Evolutionary conservation across 2,888 invertebrate species (phyloP).

Genomic region (Spatulosminthurus flaviceps): DNA sequence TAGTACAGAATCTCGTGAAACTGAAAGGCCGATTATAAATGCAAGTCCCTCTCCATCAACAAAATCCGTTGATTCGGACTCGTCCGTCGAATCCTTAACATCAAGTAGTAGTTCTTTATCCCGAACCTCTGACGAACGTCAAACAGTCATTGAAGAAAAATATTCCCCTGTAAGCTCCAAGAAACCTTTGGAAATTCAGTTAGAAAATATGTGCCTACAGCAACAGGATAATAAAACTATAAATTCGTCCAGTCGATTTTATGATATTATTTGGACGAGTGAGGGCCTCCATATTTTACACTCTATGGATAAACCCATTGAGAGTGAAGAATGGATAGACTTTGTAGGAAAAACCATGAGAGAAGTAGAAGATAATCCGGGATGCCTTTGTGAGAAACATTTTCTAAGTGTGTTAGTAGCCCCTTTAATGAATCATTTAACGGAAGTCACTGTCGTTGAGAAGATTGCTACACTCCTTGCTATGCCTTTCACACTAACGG

Average conservation of each 20-base stretch:
- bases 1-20: conserved; percentile 47
- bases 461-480: conserved; percentile 74
- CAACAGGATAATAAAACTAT: not conserved
- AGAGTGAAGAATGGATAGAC: conserved; percentile 87
- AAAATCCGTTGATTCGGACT: conserved; percentile 25
- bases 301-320: conserved; percentile 71
- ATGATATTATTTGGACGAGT: conserved; percentile 50
- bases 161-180: not conserved
- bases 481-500: conserved; percentile 73
- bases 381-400: conserved; percentile 63
- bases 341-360: conserved; percentile 83
- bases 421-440: conserved; percentile 74
- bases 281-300: conserved; percentile 61
- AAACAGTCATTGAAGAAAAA: conserved; percentile 41
- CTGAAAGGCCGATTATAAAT: not conserved
- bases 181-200: not conserved
- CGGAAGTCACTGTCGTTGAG: conserved; percentile 73
- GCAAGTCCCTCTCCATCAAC: conserved; percentile 4
- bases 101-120: conserved; percentile 42
- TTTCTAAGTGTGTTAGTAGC: conserved; percentile 73
- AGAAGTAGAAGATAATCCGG: conserved; percentile 60
- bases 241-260: not conserved
- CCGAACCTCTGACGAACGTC: conserved; percentile 36
- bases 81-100: conserved; percentile 46
- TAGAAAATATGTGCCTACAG: not conserved